These are phyloP conservation scores for Neodiprion pinetum DNA, from an alignment of 1,140 invertebrate genomes.

Conservation along the genomic window DNA sequence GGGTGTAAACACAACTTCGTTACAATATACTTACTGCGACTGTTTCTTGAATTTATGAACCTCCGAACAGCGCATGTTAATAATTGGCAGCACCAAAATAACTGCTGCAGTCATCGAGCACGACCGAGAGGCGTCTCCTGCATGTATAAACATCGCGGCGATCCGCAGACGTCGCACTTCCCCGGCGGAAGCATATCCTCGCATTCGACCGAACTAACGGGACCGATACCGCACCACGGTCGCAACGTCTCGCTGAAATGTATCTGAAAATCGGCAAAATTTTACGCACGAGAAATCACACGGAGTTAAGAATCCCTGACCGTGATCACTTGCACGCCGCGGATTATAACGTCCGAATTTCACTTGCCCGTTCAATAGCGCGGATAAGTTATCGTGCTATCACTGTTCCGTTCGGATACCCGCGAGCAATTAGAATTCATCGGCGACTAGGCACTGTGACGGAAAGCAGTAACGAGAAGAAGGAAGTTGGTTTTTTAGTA, in stretches of 20 bases:
- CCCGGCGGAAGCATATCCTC: neutral
- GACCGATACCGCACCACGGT: neutral
- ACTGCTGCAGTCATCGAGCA: neutral
- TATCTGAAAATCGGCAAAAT: too few relatives aligned
- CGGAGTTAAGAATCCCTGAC: too few relatives aligned
- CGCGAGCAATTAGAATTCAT: constrained; percentile 29
- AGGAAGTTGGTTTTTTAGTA: constrained; percentile 33
- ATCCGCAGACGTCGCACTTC: constrained; percentile 1
- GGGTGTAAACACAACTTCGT: too few relatives aligned
- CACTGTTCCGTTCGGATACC: neutral
- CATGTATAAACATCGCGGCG: neutral
- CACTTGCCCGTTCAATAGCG: too few relatives aligned
- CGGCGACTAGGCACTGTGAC: constrained; percentile 10
- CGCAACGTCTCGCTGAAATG: too few relatives aligned
- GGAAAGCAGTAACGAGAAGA: constrained; percentile 22
- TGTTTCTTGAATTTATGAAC: too few relatives aligned
- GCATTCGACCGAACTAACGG: neutral
- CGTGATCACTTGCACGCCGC: too few relatives aligned
- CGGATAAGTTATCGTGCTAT: too few relatives aligned
- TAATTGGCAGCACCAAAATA: constrained; percentile 2
- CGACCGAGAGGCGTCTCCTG: neutral
- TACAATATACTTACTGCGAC: too few relatives aligned
- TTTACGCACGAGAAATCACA: too few relatives aligned
- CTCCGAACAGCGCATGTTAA: too few relatives aligned
- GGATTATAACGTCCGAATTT: too few relatives aligned